Percentiles rank a stretch among this genome's conserved stretches.
These are phyloP conservation scores for Triplophysa yarkandensis DNA, from an alignment of 2,797 vertebrate genomes.

Conservation along the genomic window DNA sequence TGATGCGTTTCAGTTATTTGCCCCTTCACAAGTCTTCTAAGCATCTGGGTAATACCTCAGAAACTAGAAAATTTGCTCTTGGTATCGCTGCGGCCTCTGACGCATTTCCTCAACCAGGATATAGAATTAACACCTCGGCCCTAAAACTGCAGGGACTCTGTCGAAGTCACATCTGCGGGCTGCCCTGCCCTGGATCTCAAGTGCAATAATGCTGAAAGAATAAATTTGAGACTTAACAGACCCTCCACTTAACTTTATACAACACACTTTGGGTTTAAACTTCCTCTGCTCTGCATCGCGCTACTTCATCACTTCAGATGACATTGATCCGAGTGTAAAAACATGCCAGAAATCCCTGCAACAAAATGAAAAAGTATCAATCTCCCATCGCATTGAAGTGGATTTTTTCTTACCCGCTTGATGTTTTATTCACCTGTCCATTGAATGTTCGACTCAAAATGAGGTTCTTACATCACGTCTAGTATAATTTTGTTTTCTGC, in stretches of 20 bases:
- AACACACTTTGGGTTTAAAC: conserved; percentile 49
- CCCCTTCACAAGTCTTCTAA: conserved; percentile 20
- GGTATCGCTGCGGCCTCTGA: conserved; percentile 70
- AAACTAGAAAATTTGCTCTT: conserved; percentile 59
- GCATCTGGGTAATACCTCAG: conserved; percentile 23
- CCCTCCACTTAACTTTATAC: conserved; percentile 45
- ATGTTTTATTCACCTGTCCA: conserved; percentile 22
- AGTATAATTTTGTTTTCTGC: background rate
- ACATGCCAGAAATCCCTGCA: conserved; percentile 48
- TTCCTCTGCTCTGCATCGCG: conserved; percentile 36
- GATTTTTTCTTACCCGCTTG: background rate
- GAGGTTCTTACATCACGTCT: background rate
- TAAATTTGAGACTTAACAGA: conserved; percentile 54
- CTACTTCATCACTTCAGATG: conserved; percentile 53
- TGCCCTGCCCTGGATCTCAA: conserved; percentile 47
- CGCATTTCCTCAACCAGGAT: conserved; percentile 80
- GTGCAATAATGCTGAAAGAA: conserved; percentile 48
- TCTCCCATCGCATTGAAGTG: conserved; percentile 30
- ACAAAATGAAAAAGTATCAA: conserved; percentile 59
- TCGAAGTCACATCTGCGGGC: conserved; percentile 68
- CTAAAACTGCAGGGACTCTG: conserved; percentile 60
- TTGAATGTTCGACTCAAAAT: conserved; percentile 12
- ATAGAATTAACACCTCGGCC: conserved; percentile 80
- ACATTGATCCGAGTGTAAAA: conserved; percentile 47
- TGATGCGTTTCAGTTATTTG: background rate